Evolutionary conservation across 2,888 invertebrate genomes (phyloP).

Genomic region (Chromoteleia sp.): DNA sequence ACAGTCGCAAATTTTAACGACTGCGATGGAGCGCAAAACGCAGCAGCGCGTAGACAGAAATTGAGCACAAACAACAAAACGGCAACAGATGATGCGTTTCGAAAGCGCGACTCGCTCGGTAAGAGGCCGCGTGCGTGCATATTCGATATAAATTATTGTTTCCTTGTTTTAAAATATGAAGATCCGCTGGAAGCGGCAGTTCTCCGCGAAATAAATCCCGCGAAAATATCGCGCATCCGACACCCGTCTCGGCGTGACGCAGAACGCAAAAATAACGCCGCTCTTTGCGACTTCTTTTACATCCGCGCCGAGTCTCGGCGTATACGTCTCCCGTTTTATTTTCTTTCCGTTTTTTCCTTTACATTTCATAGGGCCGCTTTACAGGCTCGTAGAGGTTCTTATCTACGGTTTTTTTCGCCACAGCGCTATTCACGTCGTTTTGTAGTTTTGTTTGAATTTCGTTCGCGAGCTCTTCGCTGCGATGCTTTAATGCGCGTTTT

Average conservation of each 20-base stretch:
- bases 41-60: constrained; percentile 6
- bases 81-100: constrained; percentile 27
- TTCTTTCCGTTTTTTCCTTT: constrained; percentile 38
- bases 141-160: constrained; percentile 18
- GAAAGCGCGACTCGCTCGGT: not conserved
- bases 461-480: constrained; percentile 2
- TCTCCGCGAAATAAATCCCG: constrained; percentile 51
- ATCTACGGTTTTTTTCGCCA: constrained; percentile 27
- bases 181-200: constrained; percentile 39
- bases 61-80: constrained; percentile 15
- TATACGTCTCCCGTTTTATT: constrained; percentile 34
- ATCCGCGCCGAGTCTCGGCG: constrained; percentile 22
- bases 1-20: constrained; percentile 20
- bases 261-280: constrained; percentile 48
- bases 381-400: constrained; percentile 33
- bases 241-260: constrained; percentile 16
- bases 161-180: constrained; percentile 47
- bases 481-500: constrained; percentile 14
- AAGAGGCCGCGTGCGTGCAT: not conserved
- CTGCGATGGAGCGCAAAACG: not conserved
- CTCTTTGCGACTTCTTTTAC: constrained; percentile 45
- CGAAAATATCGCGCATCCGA: constrained; percentile 35
- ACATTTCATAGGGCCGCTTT: constrained; percentile 36
- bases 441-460: constrained; percentile 33
- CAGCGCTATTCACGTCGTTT: constrained; percentile 30